Conservation (phyloP, 1,140 invertebrate species). For the Cydia amplana region DNA sequence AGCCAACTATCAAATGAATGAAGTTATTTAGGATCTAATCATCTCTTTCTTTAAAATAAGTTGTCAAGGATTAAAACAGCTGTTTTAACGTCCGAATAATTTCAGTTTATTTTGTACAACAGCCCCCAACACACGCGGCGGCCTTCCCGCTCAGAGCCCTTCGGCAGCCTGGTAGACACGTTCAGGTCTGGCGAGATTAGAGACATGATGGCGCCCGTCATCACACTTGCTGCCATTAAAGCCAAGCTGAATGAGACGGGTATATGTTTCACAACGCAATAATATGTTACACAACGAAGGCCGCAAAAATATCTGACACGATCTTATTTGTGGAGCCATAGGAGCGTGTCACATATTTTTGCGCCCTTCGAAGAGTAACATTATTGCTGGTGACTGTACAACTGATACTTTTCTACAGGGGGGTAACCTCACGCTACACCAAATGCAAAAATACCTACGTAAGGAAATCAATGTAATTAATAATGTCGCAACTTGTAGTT, state of each 20-base stretch:
- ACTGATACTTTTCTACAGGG: not conserved
- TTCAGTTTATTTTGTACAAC: not conserved
- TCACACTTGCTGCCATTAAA: slow-evolving; percentile 60
- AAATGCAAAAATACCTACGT: too few relatives aligned
- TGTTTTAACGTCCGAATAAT: too few relatives aligned
- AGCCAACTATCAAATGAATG: not conserved
- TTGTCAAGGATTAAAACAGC: too few relatives aligned
- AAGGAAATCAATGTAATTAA: too few relatives aligned
- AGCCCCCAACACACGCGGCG: not conserved
- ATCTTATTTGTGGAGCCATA: too few relatives aligned
- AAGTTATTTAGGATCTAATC: not conserved
- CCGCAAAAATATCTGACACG: too few relatives aligned
- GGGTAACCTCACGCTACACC: too few relatives aligned
- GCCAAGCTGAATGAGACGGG: slow-evolving; percentile 57
- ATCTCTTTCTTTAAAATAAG: not conserved
- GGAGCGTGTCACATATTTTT: too few relatives aligned
- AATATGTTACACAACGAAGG: too few relatives aligned
- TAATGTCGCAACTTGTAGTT: too few relatives aligned
- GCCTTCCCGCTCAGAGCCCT: not conserved
- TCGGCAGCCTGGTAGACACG: not conserved
- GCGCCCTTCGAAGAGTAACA: too few relatives aligned
- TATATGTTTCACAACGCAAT: too few relatives aligned
- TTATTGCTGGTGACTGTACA: not conserved
- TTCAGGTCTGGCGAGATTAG: slow-evolving; percentile 61
- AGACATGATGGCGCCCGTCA: slow-evolving; percentile 42